Evolutionary conservation across 2,113 vertebrate species (phyloP).

Genomic region (Anarrhichthys ocellatus): DNA sequence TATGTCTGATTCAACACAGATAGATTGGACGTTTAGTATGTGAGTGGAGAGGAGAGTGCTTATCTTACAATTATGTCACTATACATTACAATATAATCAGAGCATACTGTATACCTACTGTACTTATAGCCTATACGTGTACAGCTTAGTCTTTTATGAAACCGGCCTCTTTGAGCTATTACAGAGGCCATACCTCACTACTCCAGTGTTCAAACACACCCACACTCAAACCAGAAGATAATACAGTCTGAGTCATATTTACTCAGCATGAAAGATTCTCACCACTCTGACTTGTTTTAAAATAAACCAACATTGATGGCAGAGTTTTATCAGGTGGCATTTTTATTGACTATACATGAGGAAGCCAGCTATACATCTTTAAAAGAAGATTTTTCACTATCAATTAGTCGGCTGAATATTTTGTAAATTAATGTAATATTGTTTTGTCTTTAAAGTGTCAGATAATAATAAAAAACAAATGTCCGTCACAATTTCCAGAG

Average conservation of each 20-base stretch:
- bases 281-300: neutral
- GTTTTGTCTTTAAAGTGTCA: neutral
- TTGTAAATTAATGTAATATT: neutral
- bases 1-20: slow-evolving; percentile 1
- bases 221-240: neutral
- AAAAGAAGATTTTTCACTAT: neutral
- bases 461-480: neutral
- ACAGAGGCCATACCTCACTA: neutral
- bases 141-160: neutral
- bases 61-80: neutral
- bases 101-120: neutral
- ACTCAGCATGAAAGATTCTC: neutral
- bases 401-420: neutral
- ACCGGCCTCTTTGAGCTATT: neutral
- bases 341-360: neutral
- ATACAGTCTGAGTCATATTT: neutral
- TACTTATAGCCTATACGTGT: neutral
- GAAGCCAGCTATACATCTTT: neutral
- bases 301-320: neutral
- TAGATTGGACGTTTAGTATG: neutral
- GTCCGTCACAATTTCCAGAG: neutral
- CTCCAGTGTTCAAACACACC: neutral
- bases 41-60: neutral
- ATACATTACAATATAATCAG: neutral
- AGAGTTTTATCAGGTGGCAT: neutral